A percentile compares a stretch with the other conserved stretches of the same genome.
Evolutionary conservation across 2,113 vertebrate species (phyloP).

Genomic region (Grammomys surdaster): DNA sequence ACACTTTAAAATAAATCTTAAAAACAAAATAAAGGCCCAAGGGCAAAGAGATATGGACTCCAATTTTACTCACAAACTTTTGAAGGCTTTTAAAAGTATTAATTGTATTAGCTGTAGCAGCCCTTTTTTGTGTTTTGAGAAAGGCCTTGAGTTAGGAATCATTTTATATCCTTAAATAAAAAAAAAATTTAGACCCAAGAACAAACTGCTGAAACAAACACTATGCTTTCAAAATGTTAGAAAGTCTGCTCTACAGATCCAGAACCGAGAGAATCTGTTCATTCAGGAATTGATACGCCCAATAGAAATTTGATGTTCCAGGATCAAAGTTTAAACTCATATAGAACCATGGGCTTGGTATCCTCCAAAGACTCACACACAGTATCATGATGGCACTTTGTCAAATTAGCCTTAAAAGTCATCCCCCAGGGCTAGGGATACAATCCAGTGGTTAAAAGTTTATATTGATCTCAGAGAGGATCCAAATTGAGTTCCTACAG

Average conservation of each 20-base stretch:
- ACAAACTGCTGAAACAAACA: neutral
- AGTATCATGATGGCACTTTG: neutral
- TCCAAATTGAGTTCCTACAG: neutral
- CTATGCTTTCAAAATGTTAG: neutral
- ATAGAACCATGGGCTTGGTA: neutral
- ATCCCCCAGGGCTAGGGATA: too few relatives aligned
- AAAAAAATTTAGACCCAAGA: neutral
- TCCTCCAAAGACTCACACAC: neutral
- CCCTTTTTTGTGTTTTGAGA: neutral
- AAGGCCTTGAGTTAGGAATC: neutral
- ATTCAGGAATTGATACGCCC: neutral
- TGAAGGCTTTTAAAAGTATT: neutral
- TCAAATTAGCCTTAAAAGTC: neutral
- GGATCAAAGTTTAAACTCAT: neutral
- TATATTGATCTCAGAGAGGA: too few relatives aligned
- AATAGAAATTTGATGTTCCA: neutral
- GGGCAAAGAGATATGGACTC: neutral
- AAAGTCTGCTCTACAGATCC: neutral
- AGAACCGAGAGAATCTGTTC: neutral
- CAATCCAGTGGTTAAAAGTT: too few relatives aligned
- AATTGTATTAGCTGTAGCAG: neutral
- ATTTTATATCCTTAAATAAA: slow-evolving; percentile 28
- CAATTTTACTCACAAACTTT: neutral
- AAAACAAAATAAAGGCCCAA: too few relatives aligned
- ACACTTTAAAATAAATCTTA: neutral